Percentiles rank a stretch among this genome's conserved stretches.
Conservation (phyloP, 2,888 invertebrate genomes). For the Cabera pusaria region DNA sequence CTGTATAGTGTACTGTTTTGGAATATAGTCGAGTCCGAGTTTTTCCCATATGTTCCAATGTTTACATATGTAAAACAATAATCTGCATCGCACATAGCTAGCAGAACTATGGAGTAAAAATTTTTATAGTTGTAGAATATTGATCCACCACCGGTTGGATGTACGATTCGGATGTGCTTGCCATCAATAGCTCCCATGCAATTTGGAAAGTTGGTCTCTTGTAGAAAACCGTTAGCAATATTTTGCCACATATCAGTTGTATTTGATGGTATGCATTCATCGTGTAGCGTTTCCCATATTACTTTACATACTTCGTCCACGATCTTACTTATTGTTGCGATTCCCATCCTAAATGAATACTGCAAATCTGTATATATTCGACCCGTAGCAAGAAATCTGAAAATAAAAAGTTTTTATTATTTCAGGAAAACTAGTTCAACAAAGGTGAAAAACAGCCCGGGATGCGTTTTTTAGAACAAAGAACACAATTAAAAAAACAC, state of each 20-base stretch:
- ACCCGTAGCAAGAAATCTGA: too few relatives aligned
- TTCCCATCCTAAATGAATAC: slow-evolving; percentile 42
- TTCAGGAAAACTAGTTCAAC: slow-evolving; percentile 30
- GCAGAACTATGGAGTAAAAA: slow-evolving; percentile 24
- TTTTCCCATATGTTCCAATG: slow-evolving; percentile 22
- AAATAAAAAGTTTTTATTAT: too few relatives aligned
- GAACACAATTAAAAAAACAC: too few relatives aligned
- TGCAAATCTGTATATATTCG: slow-evolving; percentile 40
- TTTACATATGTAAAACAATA: slow-evolving; percentile 23
- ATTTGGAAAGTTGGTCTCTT: slow-evolving; percentile 26
- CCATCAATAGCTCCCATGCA: slow-evolving; percentile 26
- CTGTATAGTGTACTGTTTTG: background rate
- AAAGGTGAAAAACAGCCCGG: too few relatives aligned
- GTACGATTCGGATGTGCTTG: slow-evolving; percentile 24
- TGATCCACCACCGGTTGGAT: slow-evolving; percentile 10
- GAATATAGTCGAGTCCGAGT: slow-evolving; percentile 20
- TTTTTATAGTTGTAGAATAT: slow-evolving; percentile 9
- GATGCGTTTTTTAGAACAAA: too few relatives aligned
- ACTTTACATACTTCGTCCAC: too few relatives aligned
- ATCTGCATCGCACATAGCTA: slow-evolving; percentile 24
- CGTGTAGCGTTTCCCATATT: too few relatives aligned
- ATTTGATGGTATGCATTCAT: slow-evolving; percentile 18
- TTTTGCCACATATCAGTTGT: slow-evolving; percentile 12
- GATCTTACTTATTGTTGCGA: slow-evolving; percentile 45
- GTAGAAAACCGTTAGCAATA: slow-evolving; percentile 23